Evolutionary conservation across 2,113 vertebrate genomes (phyloP).

Genomic region (Ramphastos sulfuratus): DNA sequence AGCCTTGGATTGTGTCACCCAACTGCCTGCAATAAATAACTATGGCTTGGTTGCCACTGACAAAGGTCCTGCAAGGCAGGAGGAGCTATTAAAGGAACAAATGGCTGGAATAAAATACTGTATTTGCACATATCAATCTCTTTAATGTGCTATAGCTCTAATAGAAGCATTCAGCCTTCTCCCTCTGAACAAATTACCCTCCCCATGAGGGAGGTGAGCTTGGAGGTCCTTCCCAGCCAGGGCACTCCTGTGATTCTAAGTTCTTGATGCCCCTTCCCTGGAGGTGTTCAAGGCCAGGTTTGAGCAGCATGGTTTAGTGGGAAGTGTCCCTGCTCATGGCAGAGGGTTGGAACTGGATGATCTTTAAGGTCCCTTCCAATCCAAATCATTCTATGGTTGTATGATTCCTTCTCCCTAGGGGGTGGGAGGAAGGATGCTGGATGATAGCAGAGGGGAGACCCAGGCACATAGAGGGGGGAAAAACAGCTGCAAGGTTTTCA

Average conservation of each 20-base stretch:
- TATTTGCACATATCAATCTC: constrained; percentile 72
- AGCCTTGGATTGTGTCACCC: neutral
- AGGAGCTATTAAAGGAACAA: constrained; percentile 70
- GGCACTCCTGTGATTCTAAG: too few species aligned
- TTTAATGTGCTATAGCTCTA: constrained; percentile 53
- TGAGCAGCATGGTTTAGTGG: too few species aligned
- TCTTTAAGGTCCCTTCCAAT: too few species aligned
- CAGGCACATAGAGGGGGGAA: neutral
- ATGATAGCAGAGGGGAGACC: neutral
- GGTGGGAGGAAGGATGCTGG: neutral
- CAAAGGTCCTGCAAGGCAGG: constrained; percentile 68
- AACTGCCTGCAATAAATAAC: neutral
- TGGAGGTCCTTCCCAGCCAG: too few species aligned
- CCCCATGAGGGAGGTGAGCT: neutral
- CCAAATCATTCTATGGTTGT: too few species aligned
- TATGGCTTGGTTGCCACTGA: constrained; percentile 21
- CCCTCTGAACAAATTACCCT: constrained; percentile 4
- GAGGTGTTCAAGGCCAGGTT: too few species aligned
- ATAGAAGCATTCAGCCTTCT: constrained; percentile 27
- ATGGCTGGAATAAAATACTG: constrained; percentile 75
- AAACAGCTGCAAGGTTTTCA: neutral
- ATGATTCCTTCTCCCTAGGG: neutral
- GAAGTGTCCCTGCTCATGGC: too few species aligned
- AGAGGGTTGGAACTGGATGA: too few species aligned
- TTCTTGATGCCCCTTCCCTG: too few species aligned